These are phyloP conservation scores for Numida meleagris DNA, from an alignment of 2,113 vertebrate species.

Conservation along the genomic window DNA sequence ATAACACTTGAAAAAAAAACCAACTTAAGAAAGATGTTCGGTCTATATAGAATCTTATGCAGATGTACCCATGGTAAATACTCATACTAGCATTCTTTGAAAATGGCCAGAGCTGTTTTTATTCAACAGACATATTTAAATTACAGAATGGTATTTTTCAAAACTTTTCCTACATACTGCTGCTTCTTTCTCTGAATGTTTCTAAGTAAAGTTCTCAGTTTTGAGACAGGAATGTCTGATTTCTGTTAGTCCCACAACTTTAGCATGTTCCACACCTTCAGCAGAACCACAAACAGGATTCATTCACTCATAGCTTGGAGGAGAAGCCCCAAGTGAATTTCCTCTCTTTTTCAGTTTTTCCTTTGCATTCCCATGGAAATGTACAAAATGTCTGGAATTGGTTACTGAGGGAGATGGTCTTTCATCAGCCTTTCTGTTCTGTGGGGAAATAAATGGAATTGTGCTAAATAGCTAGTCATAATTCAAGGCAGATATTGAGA, in stretches of 20 bases:
- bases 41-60: constrained; percentile 63
- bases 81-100: constrained; percentile 42
- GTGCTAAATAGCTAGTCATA: constrained; percentile 46
- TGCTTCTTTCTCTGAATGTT: constrained; percentile 34
- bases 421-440: constrained; percentile 62
- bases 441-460: constrained; percentile 42
- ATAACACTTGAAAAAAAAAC: background rate
- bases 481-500: constrained; percentile 54
- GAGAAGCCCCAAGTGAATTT: constrained; percentile 47
- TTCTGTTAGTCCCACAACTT: constrained; percentile 72
- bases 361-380: constrained; percentile 64
- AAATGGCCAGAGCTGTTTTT: constrained; percentile 66
- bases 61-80: constrained; percentile 72
- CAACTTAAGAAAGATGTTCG: constrained; percentile 32
- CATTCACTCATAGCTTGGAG: constrained; percentile 9
- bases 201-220: constrained; percentile 58
- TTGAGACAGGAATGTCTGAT: constrained; percentile 70
- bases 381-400: constrained; percentile 53
- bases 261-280: constrained; percentile 9
- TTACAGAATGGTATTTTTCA: constrained; percentile 68
- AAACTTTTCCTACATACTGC: constrained; percentile 49
- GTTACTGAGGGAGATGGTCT: constrained; percentile 47
- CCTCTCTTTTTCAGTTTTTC: constrained; percentile 56
- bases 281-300: constrained; percentile 31
- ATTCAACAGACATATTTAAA: constrained; percentile 60